Evolutionary conservation across 2,113 vertebrate genomes (phyloP), one percentile per base, ranked within the genome.

Genomic region (Recurvirostra avosetta): DNA sequence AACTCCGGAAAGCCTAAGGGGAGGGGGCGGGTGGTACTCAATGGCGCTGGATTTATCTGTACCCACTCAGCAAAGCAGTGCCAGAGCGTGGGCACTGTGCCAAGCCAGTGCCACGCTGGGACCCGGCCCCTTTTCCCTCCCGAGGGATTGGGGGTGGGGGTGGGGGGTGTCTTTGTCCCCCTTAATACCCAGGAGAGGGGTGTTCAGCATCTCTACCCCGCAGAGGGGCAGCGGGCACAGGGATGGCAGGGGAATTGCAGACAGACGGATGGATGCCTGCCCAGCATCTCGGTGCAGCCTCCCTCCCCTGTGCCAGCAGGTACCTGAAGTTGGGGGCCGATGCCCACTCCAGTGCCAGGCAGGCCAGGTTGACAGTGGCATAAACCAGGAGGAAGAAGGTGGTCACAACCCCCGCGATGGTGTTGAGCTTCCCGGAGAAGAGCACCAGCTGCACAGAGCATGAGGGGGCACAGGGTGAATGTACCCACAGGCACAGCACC

Each of bases 301-400:
- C 72, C 58, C n/a, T 85, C 27, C 62, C 38, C 23, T 41, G n/a
- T 70, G 29, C 29, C 38, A 55, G 16, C 1, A 1, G 22, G 32
- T 98, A 99, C 99, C 99, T 98, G 98, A 99, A 99, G 94, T 99
- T 99, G 26, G 99, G 99, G n/a, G 99, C 99, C 0, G 99, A 99
- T 8, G 99, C 99, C 99, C 99, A 99, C 74, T 99, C 99, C 71
- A 99, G 94, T 25, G 99, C 99, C 14, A 99, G 98, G 82, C 99
- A 99, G 80, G 99, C 99, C 97, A 99, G 92, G 74, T 99, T 99
- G 91, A 99, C 98, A 0, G 99, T 98, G 10, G 99, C 99, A 1
- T 99, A 99, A 73, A 99, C 99, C 97, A 99, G 61, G 72, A 99
- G 98, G 97, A 99, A 99, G 98, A 99, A 99, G 84, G 99, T 99